Evolutionary conservation across 2,888 invertebrate species (phyloP).

Genomic region (Microchrysa polita): DNA sequence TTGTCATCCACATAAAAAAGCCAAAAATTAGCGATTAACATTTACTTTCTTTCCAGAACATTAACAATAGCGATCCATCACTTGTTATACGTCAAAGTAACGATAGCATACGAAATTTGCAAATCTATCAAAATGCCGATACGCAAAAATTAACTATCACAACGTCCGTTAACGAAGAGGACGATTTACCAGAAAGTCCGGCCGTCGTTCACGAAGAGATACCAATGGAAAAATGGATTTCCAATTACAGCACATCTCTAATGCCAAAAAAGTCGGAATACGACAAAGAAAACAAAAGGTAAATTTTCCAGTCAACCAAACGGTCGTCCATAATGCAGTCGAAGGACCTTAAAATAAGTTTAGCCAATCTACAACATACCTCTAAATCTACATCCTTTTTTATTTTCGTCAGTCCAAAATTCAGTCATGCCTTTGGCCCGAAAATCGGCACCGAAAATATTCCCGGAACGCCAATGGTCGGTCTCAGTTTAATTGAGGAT

Average conservation of each 20-base stretch:
- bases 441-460: conserved; percentile 64
- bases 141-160: conserved; percentile 47
- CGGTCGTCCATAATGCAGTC: too few relatives aligned
- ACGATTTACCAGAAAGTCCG: conserved; percentile 50
- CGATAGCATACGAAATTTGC: conserved; percentile 48
- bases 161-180: conserved; percentile 50
- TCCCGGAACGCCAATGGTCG: conserved; percentile 63
- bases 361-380: too few relatives aligned
- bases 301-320: neutral
- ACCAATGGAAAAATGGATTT: conserved; percentile 41
- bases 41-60: conserved; percentile 33
- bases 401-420: conserved; percentile 56
- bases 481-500: conserved; percentile 57
- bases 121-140: conserved; percentile 48
- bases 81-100: conserved; percentile 46
- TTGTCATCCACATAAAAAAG: too few relatives aligned
- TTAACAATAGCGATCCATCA: conserved; percentile 46
- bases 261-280: conserved; percentile 32
- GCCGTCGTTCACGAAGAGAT: conserved; percentile 28
- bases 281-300: conserved; percentile 40
- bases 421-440: conserved; percentile 67
- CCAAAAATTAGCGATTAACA: neutral
- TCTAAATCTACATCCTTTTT: too few relatives aligned
- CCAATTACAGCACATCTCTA: conserved; percentile 42
- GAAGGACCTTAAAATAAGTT: too few relatives aligned